Conservation (phyloP, 2,888 invertebrate genomes). For the Priocnemis perturbator region DNA sequence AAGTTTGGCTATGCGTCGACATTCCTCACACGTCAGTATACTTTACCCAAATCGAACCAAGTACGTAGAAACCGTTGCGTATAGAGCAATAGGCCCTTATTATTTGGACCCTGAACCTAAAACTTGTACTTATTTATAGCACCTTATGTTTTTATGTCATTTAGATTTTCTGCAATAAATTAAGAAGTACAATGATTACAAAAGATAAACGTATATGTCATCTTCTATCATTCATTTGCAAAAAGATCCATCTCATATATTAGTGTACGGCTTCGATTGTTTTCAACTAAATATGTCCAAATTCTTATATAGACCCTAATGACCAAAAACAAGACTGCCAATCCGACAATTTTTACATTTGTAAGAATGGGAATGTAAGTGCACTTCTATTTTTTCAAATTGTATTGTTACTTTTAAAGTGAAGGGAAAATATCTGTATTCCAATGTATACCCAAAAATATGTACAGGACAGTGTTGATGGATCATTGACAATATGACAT, state of each 20-base stretch:
- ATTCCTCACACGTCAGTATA: slow-evolving; percentile 36
- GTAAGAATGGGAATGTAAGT: neutral
- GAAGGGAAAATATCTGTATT: neutral
- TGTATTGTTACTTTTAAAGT: neutral
- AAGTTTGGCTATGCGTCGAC: too few species aligned
- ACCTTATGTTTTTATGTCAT: slow-evolving; percentile 37
- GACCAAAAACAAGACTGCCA: neutral
- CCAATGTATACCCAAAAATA: neutral
- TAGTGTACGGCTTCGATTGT: neutral
- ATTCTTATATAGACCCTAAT: neutral
- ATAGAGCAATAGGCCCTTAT: slow-evolving; percentile 50
- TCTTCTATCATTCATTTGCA: neutral
- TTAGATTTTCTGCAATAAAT: slow-evolving; percentile 33
- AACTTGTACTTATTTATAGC: slow-evolving; percentile 54
- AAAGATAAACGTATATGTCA: neutral
- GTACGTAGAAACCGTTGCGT: slow-evolving; percentile 44
- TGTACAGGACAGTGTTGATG: neutral
- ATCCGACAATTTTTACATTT: neutral
- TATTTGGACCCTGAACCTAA: slow-evolving; percentile 68
- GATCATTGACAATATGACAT: neutral
- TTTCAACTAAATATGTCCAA: slow-evolving; percentile 2
- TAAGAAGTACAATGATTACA: slow-evolving; percentile 35
- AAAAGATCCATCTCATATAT: neutral
- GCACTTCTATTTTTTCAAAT: neutral
- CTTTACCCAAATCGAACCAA: slow-evolving; percentile 48